Evolutionary conservation across 2,797 vertebrate species (phyloP).

Genomic region (Phrynocephalus forsythii): DNA sequence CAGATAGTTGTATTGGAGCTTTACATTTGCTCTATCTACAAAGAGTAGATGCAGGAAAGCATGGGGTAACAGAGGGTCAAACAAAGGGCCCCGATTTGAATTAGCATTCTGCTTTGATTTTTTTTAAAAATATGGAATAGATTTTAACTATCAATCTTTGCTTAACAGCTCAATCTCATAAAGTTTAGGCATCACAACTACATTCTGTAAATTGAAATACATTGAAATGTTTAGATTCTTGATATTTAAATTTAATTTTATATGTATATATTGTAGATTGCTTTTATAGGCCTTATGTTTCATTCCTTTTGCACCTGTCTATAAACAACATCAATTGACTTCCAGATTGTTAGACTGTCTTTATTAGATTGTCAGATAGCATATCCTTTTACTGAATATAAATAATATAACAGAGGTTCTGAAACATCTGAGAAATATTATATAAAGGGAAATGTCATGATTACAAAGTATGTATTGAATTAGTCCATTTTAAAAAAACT

Average conservation of each 20-base stretch:
- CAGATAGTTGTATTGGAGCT: background rate
- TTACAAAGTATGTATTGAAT: background rate
- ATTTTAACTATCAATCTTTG: background rate
- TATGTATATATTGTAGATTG: background rate
- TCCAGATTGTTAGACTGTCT: background rate
- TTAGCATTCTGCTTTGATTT: background rate
- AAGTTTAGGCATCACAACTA: background rate
- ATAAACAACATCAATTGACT: background rate
- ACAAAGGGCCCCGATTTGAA: background rate
- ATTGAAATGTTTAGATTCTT: background rate
- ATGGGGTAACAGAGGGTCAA: background rate
- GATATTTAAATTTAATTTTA: background rate
- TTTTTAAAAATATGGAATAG: background rate
- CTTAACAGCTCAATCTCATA: background rate
- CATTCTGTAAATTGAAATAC: background rate
- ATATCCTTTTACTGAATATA: background rate
- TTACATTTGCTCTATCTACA: background rate
- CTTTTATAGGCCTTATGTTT: background rate
- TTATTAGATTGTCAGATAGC: background rate
- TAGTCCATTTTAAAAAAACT: fast-evolving
- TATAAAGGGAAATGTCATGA: background rate
- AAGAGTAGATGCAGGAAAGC: background rate
- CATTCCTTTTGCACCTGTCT: background rate
- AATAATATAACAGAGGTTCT: background rate
- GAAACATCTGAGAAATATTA: background rate